Evolutionary conservation across 2,888 invertebrate genomes (phyloP).

Genomic region (Heliconius erato): DNA sequence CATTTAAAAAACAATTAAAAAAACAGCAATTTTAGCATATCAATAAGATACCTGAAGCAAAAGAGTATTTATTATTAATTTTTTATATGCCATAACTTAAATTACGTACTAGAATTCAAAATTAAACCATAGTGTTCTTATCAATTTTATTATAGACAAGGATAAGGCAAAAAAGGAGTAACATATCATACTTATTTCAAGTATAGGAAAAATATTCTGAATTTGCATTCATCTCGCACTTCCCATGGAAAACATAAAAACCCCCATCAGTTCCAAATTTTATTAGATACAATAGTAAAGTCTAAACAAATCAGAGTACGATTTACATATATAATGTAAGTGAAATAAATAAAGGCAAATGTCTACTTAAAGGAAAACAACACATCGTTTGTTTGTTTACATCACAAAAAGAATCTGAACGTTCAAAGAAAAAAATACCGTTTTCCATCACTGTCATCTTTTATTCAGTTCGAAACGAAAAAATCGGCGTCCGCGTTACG

Average conservation of each 20-base stretch:
- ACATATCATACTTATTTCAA: slow-evolving; percentile 35
- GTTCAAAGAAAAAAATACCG: slow-evolving; percentile 43
- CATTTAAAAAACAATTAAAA: slow-evolving; percentile 21
- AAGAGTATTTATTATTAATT: not conserved
- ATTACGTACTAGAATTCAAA: slow-evolving; percentile 1
- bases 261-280: slow-evolving; percentile 50
- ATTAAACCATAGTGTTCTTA: slow-evolving; percentile 27
- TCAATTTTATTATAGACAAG: slow-evolving; percentile 33
- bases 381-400: slow-evolving; percentile 43
- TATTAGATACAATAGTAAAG: slow-evolving; percentile 48
- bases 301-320: slow-evolving; percentile 51
- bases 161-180: slow-evolving; percentile 32
- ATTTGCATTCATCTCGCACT: slow-evolving; percentile 43
- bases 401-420: slow-evolving; percentile 40
- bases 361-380: slow-evolving; percentile 49
- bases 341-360: slow-evolving; percentile 51
- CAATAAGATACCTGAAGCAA: not conserved
- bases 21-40: slow-evolving; percentile 2
- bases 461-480: slow-evolving; percentile 52
- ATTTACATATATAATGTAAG: slow-evolving; percentile 43
- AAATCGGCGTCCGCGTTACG: slow-evolving; percentile 49
- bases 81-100: slow-evolving; percentile 25
- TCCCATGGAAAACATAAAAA: slow-evolving; percentile 44
- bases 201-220: slow-evolving; percentile 45
- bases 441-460: slow-evolving; percentile 50